phyloP scores from a whole-genome alignment of 2,888 invertebrate genomes.

The Zhengitettix transpicula region DNA sequence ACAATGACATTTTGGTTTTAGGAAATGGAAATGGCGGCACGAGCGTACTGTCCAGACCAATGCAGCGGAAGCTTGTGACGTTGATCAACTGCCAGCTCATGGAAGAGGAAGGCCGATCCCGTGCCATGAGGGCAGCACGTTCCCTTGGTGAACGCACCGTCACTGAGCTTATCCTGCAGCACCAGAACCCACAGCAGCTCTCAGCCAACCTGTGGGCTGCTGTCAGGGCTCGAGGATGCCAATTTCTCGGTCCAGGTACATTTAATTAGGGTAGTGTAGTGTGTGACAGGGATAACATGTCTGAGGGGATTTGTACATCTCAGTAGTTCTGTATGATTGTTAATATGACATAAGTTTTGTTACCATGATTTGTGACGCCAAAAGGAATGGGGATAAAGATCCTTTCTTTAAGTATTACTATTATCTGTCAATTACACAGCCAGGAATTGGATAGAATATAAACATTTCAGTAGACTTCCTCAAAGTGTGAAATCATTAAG shows the following conservation, averaged over 20 bases:
- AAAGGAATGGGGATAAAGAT: no score
- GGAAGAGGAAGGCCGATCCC: slow-evolving; percentile 70
- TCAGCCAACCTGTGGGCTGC: slow-evolving; percentile 94
- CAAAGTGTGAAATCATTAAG: no score
- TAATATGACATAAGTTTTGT: no score
- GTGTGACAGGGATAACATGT: no score
- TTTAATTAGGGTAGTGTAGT: no score
- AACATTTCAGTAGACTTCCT: no score
- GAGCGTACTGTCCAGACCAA: slow-evolving; percentile 60
- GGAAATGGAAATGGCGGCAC: slow-evolving; percentile 22
- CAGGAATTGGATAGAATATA: no score
- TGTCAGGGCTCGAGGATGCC: slow-evolving; percentile 89
- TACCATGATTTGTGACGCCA: no score
- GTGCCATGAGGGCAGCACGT: slow-evolving; percentile 66
- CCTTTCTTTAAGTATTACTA: no score
- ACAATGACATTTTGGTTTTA: slow-evolving; percentile 9
- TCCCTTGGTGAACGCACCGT: slow-evolving; percentile 91
- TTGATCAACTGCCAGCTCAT: slow-evolving; percentile 83
- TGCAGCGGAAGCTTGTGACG: slow-evolving; percentile 89
- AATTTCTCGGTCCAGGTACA: slow-evolving; percentile 81
- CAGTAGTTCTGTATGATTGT: no score
- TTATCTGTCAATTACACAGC: no score
- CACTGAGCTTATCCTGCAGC: slow-evolving; percentile 82
- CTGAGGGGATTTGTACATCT: no score
- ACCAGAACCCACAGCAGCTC: slow-evolving; percentile 91